phyloP scores from a whole-genome alignment of 2,113 vertebrate genomes.

The Anthoscopus minutus region DNA sequence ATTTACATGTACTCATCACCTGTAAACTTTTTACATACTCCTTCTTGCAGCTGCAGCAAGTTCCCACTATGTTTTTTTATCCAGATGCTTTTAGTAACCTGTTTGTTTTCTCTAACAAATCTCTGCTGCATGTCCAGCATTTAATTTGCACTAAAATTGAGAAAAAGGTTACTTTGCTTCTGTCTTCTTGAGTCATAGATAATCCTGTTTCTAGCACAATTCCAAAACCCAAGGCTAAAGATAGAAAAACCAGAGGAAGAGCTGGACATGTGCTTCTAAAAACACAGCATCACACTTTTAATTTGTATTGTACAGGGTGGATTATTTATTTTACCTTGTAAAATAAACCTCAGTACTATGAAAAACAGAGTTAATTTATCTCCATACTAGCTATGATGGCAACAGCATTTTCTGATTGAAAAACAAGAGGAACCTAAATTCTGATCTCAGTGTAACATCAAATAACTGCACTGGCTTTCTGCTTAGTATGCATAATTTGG shows the following conservation, averaged over 20 bases:
- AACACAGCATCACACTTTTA: not conserved
- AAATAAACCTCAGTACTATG: not conserved
- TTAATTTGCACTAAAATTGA: not conserved
- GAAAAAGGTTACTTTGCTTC: not conserved
- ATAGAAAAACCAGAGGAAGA: not conserved
- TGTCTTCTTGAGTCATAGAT: not conserved
- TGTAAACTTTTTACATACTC: not conserved
- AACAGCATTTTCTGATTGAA: not conserved
- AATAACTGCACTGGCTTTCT: not conserved
- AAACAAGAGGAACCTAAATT: not conserved
- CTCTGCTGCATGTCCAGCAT: not conserved
- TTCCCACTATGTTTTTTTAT: not conserved
- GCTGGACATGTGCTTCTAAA: not conserved
- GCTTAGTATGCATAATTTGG: not conserved
- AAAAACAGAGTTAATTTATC: not conserved
- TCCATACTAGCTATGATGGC: not conserved
- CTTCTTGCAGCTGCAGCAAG: not conserved
- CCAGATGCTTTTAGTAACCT: not conserved
- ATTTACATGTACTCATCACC: not conserved
- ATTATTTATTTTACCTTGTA: not conserved
- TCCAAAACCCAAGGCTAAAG: not conserved
- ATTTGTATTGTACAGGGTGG: not conserved
- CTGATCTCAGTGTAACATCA: not conserved
- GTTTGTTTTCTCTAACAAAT: not conserved
- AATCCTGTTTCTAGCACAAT: not conserved